Evolutionary conservation across 2,113 vertebrate species (phyloP).

Genomic region (Tiliqua scincoides): DNA sequence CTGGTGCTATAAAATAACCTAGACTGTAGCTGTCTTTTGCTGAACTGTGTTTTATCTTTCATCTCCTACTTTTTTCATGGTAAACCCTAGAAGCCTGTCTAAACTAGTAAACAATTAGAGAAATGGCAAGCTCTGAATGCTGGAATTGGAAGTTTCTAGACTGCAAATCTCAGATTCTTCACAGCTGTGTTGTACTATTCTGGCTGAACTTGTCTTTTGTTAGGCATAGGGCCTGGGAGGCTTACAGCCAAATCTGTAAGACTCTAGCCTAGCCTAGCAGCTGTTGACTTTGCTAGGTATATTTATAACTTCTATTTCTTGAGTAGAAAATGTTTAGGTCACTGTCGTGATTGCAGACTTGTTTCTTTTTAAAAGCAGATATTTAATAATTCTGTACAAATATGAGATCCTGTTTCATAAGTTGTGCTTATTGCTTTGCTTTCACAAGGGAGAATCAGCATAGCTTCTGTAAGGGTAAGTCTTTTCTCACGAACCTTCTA

Average conservation of each 20-base stretch:
- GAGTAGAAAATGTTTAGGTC: neutral
- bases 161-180: neutral
- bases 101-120: neutral
- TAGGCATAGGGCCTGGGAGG: neutral
- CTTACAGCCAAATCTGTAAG: neutral
- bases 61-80: conserved; percentile 6
- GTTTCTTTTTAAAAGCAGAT: neutral
- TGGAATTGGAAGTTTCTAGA: neutral
- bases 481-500: too few species aligned
- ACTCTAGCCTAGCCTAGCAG: neutral
- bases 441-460: too few species aligned
- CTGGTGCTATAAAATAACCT: conserved; percentile 25
- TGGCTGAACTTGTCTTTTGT: neutral
- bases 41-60: conserved; percentile 33
- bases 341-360: neutral
- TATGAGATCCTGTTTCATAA: neutral
- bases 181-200: neutral
- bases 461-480: too few species aligned
- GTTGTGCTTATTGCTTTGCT: neutral
- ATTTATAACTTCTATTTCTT: neutral
- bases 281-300: neutral
- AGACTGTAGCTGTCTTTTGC: conserved; percentile 9
- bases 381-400: neutral
- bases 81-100: neutral
- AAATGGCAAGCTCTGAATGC: neutral